Evolutionary conservation across 1,140 invertebrate genomes (phyloP).

Genomic region (Drosophila nebulosa): DNA sequence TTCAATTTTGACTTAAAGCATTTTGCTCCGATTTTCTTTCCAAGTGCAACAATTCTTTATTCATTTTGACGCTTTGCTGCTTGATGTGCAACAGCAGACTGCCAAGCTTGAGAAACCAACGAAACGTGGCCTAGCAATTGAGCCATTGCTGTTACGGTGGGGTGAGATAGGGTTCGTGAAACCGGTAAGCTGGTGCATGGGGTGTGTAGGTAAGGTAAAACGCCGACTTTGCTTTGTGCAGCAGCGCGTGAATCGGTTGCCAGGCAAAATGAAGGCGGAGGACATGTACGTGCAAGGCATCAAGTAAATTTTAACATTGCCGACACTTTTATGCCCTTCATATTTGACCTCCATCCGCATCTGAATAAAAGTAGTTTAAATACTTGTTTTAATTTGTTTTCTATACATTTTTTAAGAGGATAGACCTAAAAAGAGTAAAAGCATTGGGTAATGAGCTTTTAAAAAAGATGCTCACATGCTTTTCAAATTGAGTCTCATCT

Average conservation of each 20-base stretch:
- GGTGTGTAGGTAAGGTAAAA: slow-evolving; percentile 26
- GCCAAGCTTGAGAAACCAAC: slow-evolving; percentile 31
- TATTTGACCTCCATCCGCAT: too few relatives aligned
- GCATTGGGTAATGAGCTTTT: too few relatives aligned
- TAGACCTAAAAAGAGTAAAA: too few relatives aligned
- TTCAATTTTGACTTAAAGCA: background rate
- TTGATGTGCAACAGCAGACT: slow-evolving; percentile 23
- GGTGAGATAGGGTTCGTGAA: background rate
- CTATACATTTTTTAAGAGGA: too few relatives aligned
- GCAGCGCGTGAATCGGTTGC: slow-evolving; percentile 60
- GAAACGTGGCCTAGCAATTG: slow-evolving; percentile 54
- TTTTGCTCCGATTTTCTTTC: background rate
- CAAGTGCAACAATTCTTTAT: slow-evolving; percentile 62
- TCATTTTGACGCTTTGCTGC: slow-evolving; percentile 38
- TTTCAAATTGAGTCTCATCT: too few relatives aligned
- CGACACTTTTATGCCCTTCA: background rate
- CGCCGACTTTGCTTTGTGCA: slow-evolving; percentile 76
- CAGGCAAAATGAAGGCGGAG: background rate
- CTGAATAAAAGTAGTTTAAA: too few relatives aligned
- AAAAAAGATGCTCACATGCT: too few relatives aligned
- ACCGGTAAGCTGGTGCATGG: background rate
- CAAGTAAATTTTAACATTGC: background rate
- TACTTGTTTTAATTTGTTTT: too few relatives aligned
- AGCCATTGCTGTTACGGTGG: too few relatives aligned
- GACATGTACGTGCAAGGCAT: background rate